Evolutionary conservation across 2,888 invertebrate genomes (phyloP).

Genomic region (Eupeodes luniger): DNA sequence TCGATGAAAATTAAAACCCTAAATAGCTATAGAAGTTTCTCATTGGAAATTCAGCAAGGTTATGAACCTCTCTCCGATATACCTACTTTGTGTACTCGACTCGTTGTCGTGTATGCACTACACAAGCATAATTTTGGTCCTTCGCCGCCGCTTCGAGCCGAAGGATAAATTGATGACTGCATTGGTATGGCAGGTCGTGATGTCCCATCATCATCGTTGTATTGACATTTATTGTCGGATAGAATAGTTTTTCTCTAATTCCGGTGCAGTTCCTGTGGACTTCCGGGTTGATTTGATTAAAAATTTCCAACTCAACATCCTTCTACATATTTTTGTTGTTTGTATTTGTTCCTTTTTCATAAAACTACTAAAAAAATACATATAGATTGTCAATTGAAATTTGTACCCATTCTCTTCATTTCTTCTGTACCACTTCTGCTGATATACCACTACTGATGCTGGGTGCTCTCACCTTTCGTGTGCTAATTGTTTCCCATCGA

Average conservation of each 20-base stretch:
- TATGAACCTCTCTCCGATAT: slow-evolving; percentile 15
- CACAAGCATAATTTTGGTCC: slow-evolving; percentile 30
- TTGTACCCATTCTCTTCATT: slow-evolving; percentile 22
- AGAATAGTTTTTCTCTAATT: slow-evolving; percentile 57
- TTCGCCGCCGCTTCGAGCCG: slow-evolving; percentile 11
- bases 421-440: background rate
- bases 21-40: background rate
- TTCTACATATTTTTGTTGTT: slow-evolving; percentile 14
- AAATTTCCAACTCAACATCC: slow-evolving; percentile 42
- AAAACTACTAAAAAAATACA: slow-evolving; percentile 9
- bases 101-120: background rate
- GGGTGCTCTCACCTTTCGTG: slow-evolving; percentile 2
- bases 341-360: background rate
- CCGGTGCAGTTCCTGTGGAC: slow-evolving; percentile 68
- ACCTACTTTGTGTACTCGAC: no score
- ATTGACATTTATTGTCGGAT: slow-evolving; percentile 46
- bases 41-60: slow-evolving; percentile 20
- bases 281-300: slow-evolving; percentile 74
- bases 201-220: slow-evolving; percentile 64
- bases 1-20: slow-evolving; percentile 40
- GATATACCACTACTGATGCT: no score
- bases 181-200: slow-evolving; percentile 63
- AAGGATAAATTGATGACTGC: slow-evolving; percentile 66
- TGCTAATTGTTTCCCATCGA: slow-evolving; percentile 70
- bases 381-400: slow-evolving; percentile 70